Evolutionary conservation across 2,888 invertebrate genomes (phyloP).

Genomic region (Chrysolina oricalcia): DNA sequence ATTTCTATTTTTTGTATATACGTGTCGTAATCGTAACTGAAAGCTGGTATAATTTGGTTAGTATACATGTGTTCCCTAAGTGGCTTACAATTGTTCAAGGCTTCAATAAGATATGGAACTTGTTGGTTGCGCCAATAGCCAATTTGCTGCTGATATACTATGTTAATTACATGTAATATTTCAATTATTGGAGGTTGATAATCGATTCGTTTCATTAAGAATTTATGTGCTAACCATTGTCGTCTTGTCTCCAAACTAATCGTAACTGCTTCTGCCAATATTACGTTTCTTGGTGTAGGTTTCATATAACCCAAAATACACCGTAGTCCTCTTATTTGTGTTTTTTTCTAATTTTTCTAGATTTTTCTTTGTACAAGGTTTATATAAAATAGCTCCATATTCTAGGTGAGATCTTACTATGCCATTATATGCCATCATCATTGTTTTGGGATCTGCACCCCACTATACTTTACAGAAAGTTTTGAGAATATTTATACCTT

Average conservation of each 20-base stretch:
- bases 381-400: background rate
- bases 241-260: background rate
- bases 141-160: background rate
- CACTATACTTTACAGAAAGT: slow-evolving; percentile 19
- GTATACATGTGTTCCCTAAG: background rate
- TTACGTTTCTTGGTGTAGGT: slow-evolving; percentile 9
- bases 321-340: background rate
- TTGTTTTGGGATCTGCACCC: slow-evolving; percentile 8
- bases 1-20: background rate
- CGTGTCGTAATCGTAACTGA: background rate
- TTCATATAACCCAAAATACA: slow-evolving; percentile 12
- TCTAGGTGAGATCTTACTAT: slow-evolving; percentile 32
- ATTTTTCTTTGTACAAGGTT: slow-evolving; percentile 24
- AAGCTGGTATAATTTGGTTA: background rate
- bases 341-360: background rate
- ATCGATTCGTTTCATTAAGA: background rate
- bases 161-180: background rate
- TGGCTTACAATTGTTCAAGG: background rate
- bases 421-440: background rate
- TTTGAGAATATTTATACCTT: slow-evolving; percentile 37
- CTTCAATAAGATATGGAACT: background rate
- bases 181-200: background rate
- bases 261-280: slow-evolving; percentile 2
- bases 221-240: background rate
- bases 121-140: background rate